Conservation (phyloP, 2,888 invertebrate genomes). For the Oasisia sp. region DNA sequence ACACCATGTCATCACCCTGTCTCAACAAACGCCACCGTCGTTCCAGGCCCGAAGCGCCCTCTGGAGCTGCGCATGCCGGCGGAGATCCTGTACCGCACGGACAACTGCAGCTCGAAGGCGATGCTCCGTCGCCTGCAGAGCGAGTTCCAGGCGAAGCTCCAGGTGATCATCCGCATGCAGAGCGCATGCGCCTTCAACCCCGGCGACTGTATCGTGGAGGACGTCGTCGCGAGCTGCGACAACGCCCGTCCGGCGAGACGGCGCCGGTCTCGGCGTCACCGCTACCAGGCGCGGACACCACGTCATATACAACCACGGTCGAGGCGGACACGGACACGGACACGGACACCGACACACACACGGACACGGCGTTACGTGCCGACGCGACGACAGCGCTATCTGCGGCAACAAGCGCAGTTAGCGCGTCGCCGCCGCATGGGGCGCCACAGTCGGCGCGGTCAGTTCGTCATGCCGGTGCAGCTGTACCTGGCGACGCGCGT, state of each 20-base stretch:
- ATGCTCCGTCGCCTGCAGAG: slow-evolving; percentile 26
- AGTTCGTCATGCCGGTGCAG: slow-evolving; percentile 32
- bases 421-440: slow-evolving; percentile 21
- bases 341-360: too few species aligned
- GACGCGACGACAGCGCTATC: slow-evolving; percentile 19
- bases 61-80: slow-evolving; percentile 38
- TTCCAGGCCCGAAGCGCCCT: slow-evolving; percentile 40
- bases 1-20: background rate
- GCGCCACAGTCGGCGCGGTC: background rate
- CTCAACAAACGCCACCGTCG: background rate
- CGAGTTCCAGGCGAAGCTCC: slow-evolving; percentile 34
- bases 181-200: slow-evolving; percentile 33
- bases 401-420: slow-evolving; percentile 21
- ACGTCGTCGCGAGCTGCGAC: slow-evolving; percentile 31
- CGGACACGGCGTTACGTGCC: slow-evolving; percentile 13
- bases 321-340: too few species aligned
- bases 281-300: slow-evolving; percentile 18
- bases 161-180: slow-evolving; percentile 31
- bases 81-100: slow-evolving; percentile 37
- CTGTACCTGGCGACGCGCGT: slow-evolving; percentile 37
- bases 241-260: slow-evolving; percentile 14
- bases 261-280: slow-evolving; percentile 25
- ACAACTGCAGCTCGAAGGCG: slow-evolving; percentile 30
- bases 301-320: too few species aligned
- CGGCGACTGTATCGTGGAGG: slow-evolving; percentile 40